Evolutionary conservation across 2,113 vertebrate species (phyloP), one percentile per base, ranked within the genome.

Genomic region (Stigmatopora argus): DNA sequence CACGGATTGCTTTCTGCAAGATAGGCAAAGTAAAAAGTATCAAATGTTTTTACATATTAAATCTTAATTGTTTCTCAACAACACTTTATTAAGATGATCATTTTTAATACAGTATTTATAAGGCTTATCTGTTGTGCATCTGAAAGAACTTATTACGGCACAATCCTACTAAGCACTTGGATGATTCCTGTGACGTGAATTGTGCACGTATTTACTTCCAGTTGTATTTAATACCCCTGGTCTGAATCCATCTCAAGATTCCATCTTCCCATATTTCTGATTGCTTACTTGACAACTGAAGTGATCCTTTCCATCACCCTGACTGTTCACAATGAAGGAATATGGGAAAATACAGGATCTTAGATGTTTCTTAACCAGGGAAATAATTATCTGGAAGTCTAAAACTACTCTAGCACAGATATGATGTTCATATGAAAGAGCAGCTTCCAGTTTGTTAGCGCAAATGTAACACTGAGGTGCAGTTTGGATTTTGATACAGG

Each of bases 1-100:
- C 90, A 15, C 93, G 90, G 58, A 93, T 93, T 0, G 93, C 93
- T 91, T 94, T 94, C 93, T 94, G 90, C 49, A 80, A 82, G 44
- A 78, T 35, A 81, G 7, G 71, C 31, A 46, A 41, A 8, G 23
- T 76, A 63, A 74, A 63, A 70, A 70, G 76, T 64, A 71, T 17
- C 57, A 11, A 67, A 60, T 17, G 59, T n/a, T 38, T 17, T 38
- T 62, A 5, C 2, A 38, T 38, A 71, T 34, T 62, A n/a, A 56
- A 63, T 34, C 15, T 47, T 65, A 53, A 31, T 55, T 71, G 41
- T 67, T 62, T 62, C 15, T 21, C 62, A 56, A 64, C 57, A 59
- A 66, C 47, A 71, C 72, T 68, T 47, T 23, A 34, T 46, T 45
- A 31, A 47, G 49, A 52, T 23, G 53, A 51, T 64, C 69, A 63